A percentile compares a stretch with the other conserved stretches of the same genome.
These are phyloP conservation scores for Thaumetopoea pityocampa DNA, from an alignment of 1,140 invertebrate species.

Conservation along the genomic window DNA sequence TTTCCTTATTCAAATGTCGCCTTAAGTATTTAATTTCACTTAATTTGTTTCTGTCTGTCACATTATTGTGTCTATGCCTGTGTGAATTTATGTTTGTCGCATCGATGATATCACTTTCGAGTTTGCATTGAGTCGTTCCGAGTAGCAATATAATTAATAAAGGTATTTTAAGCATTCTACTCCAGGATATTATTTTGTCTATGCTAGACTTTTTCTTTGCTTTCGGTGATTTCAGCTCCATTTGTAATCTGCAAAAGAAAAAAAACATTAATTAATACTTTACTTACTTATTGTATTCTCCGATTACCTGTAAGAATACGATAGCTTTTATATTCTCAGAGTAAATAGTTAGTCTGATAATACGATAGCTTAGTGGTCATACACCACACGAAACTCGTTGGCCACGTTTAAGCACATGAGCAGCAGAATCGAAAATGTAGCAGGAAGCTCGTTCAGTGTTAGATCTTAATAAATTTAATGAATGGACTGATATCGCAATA, in stretches of 20 bases:
- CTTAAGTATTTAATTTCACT: conserved; percentile 60
- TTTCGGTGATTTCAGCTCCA: conserved; percentile 62
- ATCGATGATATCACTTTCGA: conserved; percentile 27
- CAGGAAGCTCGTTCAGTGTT: too few relatives aligned
- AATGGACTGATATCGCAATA: too few relatives aligned
- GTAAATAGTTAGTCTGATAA: too few relatives aligned
- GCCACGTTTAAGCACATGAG: too few relatives aligned
- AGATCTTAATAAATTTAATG: too few relatives aligned
- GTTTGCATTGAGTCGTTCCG: conserved; percentile 52
- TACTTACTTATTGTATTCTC: too few relatives aligned
- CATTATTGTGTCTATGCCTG: conserved; percentile 20
- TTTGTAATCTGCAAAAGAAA: conserved; percentile 43
- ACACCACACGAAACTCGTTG: too few relatives aligned
- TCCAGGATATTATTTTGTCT: conserved; percentile 37
- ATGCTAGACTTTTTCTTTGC: conserved; percentile 54
- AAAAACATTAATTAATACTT: too few relatives aligned
- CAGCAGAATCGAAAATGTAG: too few relatives aligned
- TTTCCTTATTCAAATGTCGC: conserved; percentile 53
- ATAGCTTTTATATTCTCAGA: too few relatives aligned
- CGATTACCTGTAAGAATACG: too few relatives aligned
- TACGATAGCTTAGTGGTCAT: too few relatives aligned
- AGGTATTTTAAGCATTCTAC: conserved; percentile 48
- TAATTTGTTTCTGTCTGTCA: conserved; percentile 21
- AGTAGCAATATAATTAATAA: conserved; percentile 49
- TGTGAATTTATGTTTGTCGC: conserved; percentile 10